A percentile compares a stretch with the other conserved stretches of the same genome.
Conservation (phyloP, 2,888 invertebrate genomes). For the Deilephila porcellus region DNA sequence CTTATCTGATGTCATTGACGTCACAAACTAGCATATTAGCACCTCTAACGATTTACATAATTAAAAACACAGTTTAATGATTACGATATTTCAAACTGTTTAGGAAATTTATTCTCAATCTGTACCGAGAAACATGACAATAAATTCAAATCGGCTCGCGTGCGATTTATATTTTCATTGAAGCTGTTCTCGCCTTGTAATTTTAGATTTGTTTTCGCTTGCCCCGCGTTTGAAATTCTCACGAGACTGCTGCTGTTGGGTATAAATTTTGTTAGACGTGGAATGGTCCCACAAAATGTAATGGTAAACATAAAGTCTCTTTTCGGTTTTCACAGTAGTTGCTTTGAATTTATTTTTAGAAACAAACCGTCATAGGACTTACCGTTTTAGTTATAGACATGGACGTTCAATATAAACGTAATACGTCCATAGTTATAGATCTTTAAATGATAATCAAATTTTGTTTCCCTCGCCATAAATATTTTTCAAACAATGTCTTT, state of each 20-base stretch:
- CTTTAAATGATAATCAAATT: neutral
- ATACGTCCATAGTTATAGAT: too few relatives aligned
- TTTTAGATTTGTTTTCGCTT: conserved; percentile 21
- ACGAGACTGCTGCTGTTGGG: conserved; percentile 1
- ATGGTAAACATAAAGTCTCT: neutral
- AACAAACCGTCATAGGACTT: too few relatives aligned
- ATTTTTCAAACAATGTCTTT: neutral
- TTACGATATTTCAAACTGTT: conserved; percentile 28
- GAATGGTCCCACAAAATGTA: neutral
- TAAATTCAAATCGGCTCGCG: conserved; percentile 30
- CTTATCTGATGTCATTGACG: conserved; percentile 34
- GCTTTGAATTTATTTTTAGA: neutral
- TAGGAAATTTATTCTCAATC: conserved; percentile 32
- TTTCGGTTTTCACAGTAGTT: neutral
- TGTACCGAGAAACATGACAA: conserved; percentile 17
- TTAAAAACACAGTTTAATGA: conserved; percentile 34
- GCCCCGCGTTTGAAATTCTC: neutral
- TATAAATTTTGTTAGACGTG: neutral
- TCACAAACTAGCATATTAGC: conserved; percentile 36
- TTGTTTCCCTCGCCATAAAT: neutral
- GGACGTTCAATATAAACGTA: too few relatives aligned
- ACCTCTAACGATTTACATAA: conserved; percentile 35
- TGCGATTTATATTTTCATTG: conserved; percentile 28
- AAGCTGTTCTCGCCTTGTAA: conserved; percentile 27
- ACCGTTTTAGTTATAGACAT: too few relatives aligned